These are phyloP conservation scores for Eupithecia tripunctaria DNA, from an alignment of 2,888 invertebrate species.

Conservation along the genomic window DNA sequence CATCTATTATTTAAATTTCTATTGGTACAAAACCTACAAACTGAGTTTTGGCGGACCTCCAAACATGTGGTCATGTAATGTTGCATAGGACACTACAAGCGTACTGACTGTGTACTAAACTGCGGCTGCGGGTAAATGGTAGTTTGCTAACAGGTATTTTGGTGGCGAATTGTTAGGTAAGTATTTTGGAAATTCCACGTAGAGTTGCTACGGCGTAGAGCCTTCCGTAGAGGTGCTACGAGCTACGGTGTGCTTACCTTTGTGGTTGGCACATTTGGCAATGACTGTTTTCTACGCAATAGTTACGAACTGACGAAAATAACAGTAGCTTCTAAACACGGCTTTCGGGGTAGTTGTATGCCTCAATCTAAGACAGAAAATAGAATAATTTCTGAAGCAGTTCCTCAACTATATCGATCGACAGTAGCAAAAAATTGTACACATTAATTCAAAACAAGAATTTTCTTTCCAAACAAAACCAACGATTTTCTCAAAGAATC, in stretches of 20 bases:
- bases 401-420: background rate
- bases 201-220: background rate
- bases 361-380: background rate
- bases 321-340: background rate
- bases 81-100: constrained; percentile 1
- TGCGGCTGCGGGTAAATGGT: constrained; percentile 10
- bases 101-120: background rate
- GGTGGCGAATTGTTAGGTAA: constrained; percentile 17
- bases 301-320: background rate
- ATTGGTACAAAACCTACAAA: constrained; percentile 18
- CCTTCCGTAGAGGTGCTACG: background rate
- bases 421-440: background rate
- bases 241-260: background rate
- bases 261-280: background rate
- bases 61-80: constrained; percentile 27
- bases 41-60: constrained; percentile 29
- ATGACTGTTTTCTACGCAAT: background rate
- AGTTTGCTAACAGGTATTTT: constrained; percentile 29
- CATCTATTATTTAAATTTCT: constrained; percentile 7
- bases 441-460: background rate
- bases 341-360: background rate
- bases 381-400: background rate
- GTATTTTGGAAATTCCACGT: constrained; percentile 19
- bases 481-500: constrained; percentile 1
- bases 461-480: constrained; percentile 1